Evolutionary conservation across 37 sponge, comb jelly and placozoan genomes (phyloP), one percentile per base, ranked within the genome.

Genomic region (Amphimedon queenslandica): DNA sequence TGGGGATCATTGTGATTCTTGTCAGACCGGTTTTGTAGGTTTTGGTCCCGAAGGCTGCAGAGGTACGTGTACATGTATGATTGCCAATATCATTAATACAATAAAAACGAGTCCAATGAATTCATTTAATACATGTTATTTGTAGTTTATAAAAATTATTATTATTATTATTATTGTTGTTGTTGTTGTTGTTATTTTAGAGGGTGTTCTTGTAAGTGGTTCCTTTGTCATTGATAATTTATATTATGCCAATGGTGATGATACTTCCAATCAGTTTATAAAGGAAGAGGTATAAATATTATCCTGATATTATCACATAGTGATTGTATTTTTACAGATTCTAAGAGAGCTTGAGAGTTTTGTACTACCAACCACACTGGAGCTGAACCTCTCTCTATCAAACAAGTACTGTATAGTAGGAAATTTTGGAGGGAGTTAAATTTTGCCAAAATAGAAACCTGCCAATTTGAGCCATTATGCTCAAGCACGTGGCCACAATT

Each of bases 1-100:
- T 23, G 82, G 82, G 1, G 20, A 69, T 42, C 66, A 64, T 37
- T 82, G 82, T 66, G 82, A 82, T 28, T 37, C 35, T 4, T 82
- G 82, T 39, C 18, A 5, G 5, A 56, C 40, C 2, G 75, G 69
- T 31, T 73, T 24, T n/a, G 69, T 69, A 16, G 82, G 75, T 1
- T 30, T 82, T 74, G 73, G 64, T 25, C 28, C 8, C 1, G 36
- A 29, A 20, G 82, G 82, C 11, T 82, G 82, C 75, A 74, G 56
- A 68, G 82, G 82, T 82, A 18, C 1, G 67, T 3, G 23, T 34
- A 23, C 34, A 37, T 58, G 2, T 57, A 37, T 31, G 36, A 21
- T 27, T 28, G 33, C 34, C 32, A 41, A 4, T 6, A 41, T 1
- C 21, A 3, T 3, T 29, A 35, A 53, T 53, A 8, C 20, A 41